A percentile compares a stretch with the other conserved stretches of the same genome.
Conservation (phyloP, 2,797 vertebrate species). For the Platalea minor region DNA sequence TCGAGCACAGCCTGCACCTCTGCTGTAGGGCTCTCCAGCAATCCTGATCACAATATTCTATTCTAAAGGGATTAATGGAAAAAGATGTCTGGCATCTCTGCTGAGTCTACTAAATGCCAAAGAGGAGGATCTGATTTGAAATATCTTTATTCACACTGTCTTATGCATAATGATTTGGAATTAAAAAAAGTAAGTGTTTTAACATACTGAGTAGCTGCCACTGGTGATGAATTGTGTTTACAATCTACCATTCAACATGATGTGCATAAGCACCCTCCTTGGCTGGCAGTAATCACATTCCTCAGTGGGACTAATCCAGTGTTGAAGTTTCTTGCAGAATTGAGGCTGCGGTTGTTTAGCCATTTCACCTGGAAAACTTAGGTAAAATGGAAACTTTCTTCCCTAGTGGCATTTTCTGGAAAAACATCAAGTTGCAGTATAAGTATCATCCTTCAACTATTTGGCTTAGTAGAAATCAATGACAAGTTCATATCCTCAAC, state of each 20-base stretch:
- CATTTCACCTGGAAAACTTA: not conserved
- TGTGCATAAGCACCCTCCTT: not conserved
- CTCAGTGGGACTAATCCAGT: not conserved
- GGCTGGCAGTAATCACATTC: not conserved
- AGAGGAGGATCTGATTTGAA: not conserved
- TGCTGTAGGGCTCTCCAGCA: not conserved
- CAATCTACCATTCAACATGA: not conserved
- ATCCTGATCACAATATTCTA: not conserved
- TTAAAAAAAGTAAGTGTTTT: not conserved
- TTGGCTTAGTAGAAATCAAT: conserved; percentile 18
- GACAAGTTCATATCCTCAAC: not conserved
- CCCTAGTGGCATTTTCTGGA: not conserved
- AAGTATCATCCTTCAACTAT: not conserved
- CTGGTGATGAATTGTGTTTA: not conserved
- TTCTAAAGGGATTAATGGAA: not conserved
- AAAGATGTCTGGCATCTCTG: not conserved
- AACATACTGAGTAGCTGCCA: not conserved
- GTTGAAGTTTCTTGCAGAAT: not conserved
- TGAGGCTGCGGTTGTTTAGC: not conserved
- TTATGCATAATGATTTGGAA: not conserved
- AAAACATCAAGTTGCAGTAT: not conserved
- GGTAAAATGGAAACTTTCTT: not conserved
- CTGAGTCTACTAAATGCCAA: not conserved
- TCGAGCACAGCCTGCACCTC: not conserved
- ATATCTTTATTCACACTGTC: not conserved